Evolutionary conservation across 2,113 vertebrate species (phyloP).

Genomic region (Bufo bufo): DNA sequence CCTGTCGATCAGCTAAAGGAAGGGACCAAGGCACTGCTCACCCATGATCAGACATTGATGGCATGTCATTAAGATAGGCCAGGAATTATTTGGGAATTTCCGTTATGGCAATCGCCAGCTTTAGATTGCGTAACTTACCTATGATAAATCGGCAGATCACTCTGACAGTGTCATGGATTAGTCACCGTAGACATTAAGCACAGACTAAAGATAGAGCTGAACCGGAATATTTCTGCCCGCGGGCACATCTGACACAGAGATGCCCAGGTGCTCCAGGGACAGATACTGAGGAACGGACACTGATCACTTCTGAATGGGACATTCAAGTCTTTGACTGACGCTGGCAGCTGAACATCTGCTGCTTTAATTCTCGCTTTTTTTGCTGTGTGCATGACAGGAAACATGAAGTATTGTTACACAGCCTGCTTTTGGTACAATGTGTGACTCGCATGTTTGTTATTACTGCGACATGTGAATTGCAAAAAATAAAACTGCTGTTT

Average conservation of each 20-base stretch:
- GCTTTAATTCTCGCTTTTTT: background rate
- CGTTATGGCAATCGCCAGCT: too few species aligned
- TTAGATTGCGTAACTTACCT: background rate
- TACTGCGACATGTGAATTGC: too few species aligned
- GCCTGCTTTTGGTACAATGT: background rate
- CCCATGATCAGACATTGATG: too few species aligned
- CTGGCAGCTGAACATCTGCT: constrained; percentile 24
- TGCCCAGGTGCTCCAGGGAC: background rate
- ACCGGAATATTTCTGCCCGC: background rate
- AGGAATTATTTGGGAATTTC: too few species aligned
- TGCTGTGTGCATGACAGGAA: background rate
- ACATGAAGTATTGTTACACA: background rate
- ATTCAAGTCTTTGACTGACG: background rate
- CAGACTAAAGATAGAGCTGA: background rate
- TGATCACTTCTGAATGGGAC: background rate
- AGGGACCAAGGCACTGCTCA: too few species aligned
- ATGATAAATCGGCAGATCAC: background rate
- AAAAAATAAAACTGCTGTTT: too few species aligned
- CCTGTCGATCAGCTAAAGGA: too few species aligned
- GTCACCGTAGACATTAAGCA: background rate
- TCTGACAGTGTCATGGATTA: background rate
- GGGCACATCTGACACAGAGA: background rate
- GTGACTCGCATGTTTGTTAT: background rate
- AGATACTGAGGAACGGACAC: background rate
- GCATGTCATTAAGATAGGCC: too few species aligned